Evolutionary conservation across 2,888 invertebrate species (phyloP).

Genomic region (Polyploca ridens): DNA sequence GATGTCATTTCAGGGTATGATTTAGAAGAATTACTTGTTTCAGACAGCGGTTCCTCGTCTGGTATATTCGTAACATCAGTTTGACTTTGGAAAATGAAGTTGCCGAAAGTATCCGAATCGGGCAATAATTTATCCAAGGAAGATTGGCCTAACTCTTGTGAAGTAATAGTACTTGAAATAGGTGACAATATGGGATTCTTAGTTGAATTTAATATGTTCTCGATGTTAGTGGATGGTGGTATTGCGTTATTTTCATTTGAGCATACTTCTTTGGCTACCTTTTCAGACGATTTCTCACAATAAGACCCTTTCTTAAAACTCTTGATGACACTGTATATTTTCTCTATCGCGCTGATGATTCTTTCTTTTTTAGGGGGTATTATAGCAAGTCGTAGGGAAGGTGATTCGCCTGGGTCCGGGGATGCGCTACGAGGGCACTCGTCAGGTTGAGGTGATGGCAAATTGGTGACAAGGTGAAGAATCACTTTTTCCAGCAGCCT

Average conservation of each 20-base stretch:
- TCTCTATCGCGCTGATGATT: conserved; percentile 67
- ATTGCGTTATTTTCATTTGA: neutral
- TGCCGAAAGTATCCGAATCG: neutral
- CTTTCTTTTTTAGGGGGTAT: conserved; percentile 65
- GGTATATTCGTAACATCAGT: neutral
- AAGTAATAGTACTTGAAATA: neutral
- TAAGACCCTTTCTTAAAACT: neutral
- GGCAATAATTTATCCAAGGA: neutral
- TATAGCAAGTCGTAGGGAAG: conserved; percentile 47
- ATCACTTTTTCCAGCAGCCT: conserved; percentile 87
- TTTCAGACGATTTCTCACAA: neutral
- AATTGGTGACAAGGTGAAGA: conserved; percentile 81
- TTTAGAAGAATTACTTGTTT: neutral
- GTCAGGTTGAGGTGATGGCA: conserved; percentile 53
- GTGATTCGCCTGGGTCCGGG: conserved; percentile 21
- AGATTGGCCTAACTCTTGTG: neutral
- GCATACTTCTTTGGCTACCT: neutral
- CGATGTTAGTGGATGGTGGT: conserved; percentile 4
- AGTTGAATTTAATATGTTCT: neutral
- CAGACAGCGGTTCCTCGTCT: neutral
- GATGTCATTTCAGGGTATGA: neutral
- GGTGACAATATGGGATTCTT: neutral
- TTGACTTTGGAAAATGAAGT: neutral
- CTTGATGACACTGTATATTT: conserved; percentile 65
- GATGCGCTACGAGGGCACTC: conserved; percentile 16